These are phyloP conservation scores for Patella depressa DNA, from an alignment of 2,888 invertebrate species.

Conservation along the genomic window DNA sequence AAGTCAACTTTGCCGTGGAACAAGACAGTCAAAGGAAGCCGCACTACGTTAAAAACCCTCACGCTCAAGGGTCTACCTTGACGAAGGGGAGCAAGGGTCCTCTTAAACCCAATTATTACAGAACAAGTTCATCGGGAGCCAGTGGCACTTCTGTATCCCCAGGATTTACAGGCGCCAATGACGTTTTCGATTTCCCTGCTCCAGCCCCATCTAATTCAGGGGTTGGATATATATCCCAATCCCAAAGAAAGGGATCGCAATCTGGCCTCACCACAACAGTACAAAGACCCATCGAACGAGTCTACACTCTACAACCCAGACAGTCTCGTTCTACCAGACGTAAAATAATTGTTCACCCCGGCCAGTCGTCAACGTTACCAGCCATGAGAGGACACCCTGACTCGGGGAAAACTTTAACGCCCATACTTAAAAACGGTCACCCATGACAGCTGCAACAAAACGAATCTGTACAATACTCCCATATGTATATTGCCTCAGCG, in stretches of 20 bases:
- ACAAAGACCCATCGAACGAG: slow-evolving; percentile 26
- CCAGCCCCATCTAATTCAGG: not conserved
- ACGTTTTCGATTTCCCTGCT: slow-evolving; percentile 3
- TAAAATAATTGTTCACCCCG: slow-evolving; percentile 27
- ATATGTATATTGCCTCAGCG: no score
- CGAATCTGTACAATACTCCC: no score
- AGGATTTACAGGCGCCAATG: slow-evolving; percentile 8
- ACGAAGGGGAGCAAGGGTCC: not conserved
- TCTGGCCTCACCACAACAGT: slow-evolving; percentile 16
- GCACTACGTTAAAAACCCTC: not conserved
- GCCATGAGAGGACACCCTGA: slow-evolving; percentile 4
- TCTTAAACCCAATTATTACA: not conserved
- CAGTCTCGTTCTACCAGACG: slow-evolving; percentile 18
- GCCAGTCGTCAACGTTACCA: slow-evolving; percentile 22
- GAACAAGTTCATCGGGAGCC: not conserved
- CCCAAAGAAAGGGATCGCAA: not conserved
- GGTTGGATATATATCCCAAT: not conserved
- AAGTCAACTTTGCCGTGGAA: slow-evolving; percentile 26
- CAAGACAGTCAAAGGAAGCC: not conserved
- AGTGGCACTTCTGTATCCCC: not conserved
- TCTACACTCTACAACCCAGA: slow-evolving; percentile 24
- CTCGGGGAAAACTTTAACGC: not conserved
- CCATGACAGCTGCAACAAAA: not conserved
- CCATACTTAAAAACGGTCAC: not conserved
- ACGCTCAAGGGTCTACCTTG: not conserved